Conservation (phyloP, 2,888 invertebrate species). For the Phengaris arion region DNA sequence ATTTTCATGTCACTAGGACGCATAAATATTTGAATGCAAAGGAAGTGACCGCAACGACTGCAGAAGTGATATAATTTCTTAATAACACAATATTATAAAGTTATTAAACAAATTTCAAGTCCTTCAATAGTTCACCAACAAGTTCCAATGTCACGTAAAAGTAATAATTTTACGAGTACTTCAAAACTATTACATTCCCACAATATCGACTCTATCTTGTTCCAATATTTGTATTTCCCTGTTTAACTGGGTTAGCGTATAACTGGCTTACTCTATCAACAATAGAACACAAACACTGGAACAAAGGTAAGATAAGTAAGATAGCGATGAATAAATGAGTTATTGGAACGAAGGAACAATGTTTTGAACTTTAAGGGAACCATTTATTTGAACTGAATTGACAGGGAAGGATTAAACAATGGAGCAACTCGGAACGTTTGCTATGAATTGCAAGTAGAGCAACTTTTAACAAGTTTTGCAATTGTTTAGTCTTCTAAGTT, state of each 20-base stretch:
- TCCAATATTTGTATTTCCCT: slow-evolving; percentile 10
- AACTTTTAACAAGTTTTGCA: slow-evolving; percentile 1
- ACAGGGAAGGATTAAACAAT: background rate
- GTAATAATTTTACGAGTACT: background rate
- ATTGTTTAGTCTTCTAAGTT: background rate
- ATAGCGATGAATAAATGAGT: slow-evolving; percentile 4
- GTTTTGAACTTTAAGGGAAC: background rate
- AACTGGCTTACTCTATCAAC: slow-evolving; percentile 16
- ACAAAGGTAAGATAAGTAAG: slow-evolving; percentile 14
- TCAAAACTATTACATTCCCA: background rate
- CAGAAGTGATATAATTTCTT: no score
- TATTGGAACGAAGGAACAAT: background rate
- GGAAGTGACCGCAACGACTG: no score
- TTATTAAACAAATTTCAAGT: no score
- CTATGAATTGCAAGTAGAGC: background rate
- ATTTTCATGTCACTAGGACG: no score
- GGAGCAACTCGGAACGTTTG: background rate
- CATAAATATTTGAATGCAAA: no score
- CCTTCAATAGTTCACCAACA: no score
- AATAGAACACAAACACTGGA: slow-evolving; percentile 10
- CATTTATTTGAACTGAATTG: slow-evolving; percentile 9
- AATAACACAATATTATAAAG: no score
- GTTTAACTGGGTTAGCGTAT: slow-evolving; percentile 1
- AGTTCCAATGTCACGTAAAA: background rate
- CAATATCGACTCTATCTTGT: slow-evolving; percentile 7